Base-by-base conservation (phyloP, 2,113 vertebrate genomes). In the Trachemys scripta region DNA sequence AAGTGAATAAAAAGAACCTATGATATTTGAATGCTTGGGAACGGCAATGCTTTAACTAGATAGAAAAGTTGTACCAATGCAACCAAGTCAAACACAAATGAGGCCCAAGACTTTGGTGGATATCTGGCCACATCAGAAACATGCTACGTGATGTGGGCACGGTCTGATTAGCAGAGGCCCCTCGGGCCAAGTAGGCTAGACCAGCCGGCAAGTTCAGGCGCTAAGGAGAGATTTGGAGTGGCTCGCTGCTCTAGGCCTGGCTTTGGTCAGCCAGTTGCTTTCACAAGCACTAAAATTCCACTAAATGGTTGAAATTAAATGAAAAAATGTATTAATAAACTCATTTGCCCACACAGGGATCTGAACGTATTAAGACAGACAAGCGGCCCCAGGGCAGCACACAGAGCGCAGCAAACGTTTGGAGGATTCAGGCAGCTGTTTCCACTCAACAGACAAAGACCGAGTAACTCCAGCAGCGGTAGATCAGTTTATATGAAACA, bases 91-190 rank as follows among this genome's bases (percentile, higher is more conserved):
- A 76, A 45, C 38, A 5, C 72, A 27, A 42, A 12, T 5, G 24
- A 76, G 42, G 22, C 29, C 47, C 7, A 31, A 50, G 78, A 31
- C 14, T 17, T 25, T 0, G 0, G 59, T 10, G 57, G 20, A 49
- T 79, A 27, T 79, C 56, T 84, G 50, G 72, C 47, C 35, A 38
- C 29, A 38, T 10, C 69, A 75, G 20, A 83, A 65, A 84, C 65
- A 9, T 25, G 8, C 6, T 3, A 35, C 2, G 0, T 2, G 38
- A 53, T 2, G 0, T 2, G 31, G 75, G 14, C 69, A 9, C 0
- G 2, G 62, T 14, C 22, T 57, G 24, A 19, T 42, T 57, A n/a
- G 45, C 84, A 82, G 76, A 49, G 29, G 14, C 3, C 9, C n/a
- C 49, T 53, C 27, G 0, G 1, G 20, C 19, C 45, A 10, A 0